Evolutionary conservation across 2,888 invertebrate species (phyloP).

Genomic region (Antheraea assamensis): DNA sequence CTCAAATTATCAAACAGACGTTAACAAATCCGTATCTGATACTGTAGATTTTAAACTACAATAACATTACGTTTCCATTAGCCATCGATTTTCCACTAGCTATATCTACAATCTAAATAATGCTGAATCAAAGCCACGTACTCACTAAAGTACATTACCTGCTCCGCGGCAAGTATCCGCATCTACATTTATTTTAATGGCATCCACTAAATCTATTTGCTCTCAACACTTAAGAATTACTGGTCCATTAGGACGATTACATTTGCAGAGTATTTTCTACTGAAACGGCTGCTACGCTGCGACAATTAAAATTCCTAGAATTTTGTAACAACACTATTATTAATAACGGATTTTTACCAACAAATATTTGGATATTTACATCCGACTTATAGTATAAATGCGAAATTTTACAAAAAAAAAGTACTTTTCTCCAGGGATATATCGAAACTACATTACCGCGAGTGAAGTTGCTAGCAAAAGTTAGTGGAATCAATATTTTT

Average conservation of each 20-base stretch:
- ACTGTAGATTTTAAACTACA: slow-evolving; percentile 29
- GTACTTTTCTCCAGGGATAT: too few relatives aligned
- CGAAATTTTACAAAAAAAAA: too few relatives aligned
- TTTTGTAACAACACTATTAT: neutral
- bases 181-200: slow-evolving; percentile 25
- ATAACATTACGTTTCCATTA: slow-evolving; percentile 1
- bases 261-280: slow-evolving; percentile 24
- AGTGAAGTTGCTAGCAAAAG: too few relatives aligned
- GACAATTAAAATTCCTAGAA: slow-evolving; percentile 20
- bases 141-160: slow-evolving; percentile 15
- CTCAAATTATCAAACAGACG: neutral
- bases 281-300: slow-evolving; percentile 9
- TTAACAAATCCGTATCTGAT: slow-evolving; percentile 27
- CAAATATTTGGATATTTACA: too few relatives aligned
- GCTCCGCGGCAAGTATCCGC: slow-evolving; percentile 17
- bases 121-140: slow-evolving; percentile 18
- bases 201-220: slow-evolving; percentile 26
- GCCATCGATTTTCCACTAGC: slow-evolving; percentile 1
- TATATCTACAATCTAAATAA: slow-evolving; percentile 2
- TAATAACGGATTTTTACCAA: neutral
- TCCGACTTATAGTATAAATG: too few relatives aligned
- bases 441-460: too few relatives aligned
- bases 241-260: slow-evolving; percentile 28
- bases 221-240: slow-evolving; percentile 26
- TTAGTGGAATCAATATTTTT: too few relatives aligned